These are phyloP conservation scores for Hafferia zeledoni DNA, from an alignment of 2,797 vertebrate genomes.

Conservation along the genomic window DNA sequence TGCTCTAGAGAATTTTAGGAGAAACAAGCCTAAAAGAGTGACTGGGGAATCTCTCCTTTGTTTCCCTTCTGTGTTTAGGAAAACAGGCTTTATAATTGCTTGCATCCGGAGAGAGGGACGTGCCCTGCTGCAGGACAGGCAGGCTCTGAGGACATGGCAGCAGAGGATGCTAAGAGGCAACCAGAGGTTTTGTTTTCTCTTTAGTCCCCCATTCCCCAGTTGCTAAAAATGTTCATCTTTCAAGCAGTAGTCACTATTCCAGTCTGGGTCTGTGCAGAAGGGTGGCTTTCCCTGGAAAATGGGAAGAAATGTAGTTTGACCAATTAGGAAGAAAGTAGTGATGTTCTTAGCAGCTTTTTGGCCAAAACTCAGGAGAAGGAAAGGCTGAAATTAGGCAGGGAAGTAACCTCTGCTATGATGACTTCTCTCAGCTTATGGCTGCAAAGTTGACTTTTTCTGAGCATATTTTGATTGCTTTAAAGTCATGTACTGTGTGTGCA, in stretches of 20 bases:
- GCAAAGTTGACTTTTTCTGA: constrained; percentile 16
- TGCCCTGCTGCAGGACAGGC: neutral
- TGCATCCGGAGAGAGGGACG: neutral
- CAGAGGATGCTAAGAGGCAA: neutral
- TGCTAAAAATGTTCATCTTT: neutral
- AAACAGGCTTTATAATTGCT: neutral
- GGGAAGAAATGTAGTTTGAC: neutral
- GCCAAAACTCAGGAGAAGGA: neutral
- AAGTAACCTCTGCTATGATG: neutral
- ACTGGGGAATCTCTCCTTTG: constrained; percentile 22
- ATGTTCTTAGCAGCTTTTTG: neutral
- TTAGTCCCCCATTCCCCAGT: neutral
- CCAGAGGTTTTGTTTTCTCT: neutral
- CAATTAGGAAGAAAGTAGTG: neutral
- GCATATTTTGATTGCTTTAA: constrained; percentile 19
- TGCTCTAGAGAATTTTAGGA: neutral
- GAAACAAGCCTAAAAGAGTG: neutral
- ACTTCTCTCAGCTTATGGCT: neutral
- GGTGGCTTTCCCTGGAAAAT: neutral
- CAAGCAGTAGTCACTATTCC: neutral
- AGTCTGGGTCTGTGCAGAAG: neutral
- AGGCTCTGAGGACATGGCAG: neutral
- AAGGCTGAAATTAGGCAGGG: constrained; percentile 9
- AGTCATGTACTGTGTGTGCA: neutral
- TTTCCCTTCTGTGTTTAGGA: neutral